Evolutionary conservation across 1,140 invertebrate genomes (phyloP).

Genomic region (Zophobas atratus): DNA sequence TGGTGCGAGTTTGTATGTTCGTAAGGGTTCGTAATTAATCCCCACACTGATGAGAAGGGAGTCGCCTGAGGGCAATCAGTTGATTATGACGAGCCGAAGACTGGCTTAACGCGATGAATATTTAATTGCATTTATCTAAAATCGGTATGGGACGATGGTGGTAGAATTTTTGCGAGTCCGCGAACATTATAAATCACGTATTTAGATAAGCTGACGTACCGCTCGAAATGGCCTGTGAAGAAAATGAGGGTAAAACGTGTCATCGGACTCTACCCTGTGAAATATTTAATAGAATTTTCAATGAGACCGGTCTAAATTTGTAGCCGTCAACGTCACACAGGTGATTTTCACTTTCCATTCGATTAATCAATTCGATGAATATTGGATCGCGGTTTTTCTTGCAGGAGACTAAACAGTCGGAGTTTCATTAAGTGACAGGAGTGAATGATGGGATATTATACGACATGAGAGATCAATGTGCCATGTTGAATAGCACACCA

Average conservation of each 20-base stretch:
- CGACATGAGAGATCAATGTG: slow-evolving; percentile 40
- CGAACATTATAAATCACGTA: slow-evolving; percentile 49
- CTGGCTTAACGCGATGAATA: neutral
- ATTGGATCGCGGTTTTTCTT: slow-evolving; percentile 29
- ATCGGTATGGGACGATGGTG: neutral
- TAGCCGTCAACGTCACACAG: slow-evolving; percentile 43
- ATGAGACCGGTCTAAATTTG: slow-evolving; percentile 47
- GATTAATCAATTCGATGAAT: slow-evolving; percentile 36
- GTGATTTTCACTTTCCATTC: slow-evolving; percentile 46
- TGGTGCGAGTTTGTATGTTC: too few species aligned
- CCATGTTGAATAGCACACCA: slow-evolving; percentile 42
- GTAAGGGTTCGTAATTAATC: neutral
- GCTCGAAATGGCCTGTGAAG: slow-evolving; percentile 50
- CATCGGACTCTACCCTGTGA: slow-evolving; percentile 45
- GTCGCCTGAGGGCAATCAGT: neutral
- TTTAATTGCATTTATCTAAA: slow-evolving; percentile 28
- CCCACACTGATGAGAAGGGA: neutral
- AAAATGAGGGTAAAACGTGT: slow-evolving; percentile 48
- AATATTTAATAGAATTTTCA: slow-evolving; percentile 51
- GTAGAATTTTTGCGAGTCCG: slow-evolving; percentile 9
- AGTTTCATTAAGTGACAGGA: slow-evolving; percentile 40
- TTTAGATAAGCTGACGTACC: slow-evolving; percentile 51
- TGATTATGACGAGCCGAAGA: neutral
- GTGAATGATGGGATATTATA: slow-evolving; percentile 35
- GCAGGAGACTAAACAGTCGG: slow-evolving; percentile 16